phyloP scores from a whole-genome alignment of 2,888 invertebrate species.

The Automeris io region DNA sequence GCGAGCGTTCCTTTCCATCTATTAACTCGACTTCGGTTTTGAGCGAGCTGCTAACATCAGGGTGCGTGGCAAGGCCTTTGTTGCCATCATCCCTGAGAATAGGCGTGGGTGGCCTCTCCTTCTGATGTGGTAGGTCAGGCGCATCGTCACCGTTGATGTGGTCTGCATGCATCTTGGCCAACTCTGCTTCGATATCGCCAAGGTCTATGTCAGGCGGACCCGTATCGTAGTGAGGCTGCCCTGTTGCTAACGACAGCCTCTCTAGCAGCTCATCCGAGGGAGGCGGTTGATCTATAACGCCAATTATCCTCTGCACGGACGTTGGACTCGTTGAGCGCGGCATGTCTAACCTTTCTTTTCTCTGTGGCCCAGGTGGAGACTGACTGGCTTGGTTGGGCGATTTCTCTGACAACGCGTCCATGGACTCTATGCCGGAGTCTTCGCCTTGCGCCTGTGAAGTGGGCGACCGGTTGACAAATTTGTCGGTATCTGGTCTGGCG shows the following conservation, averaged over 20 bases:
- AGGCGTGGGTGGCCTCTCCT: conserved; percentile 21
- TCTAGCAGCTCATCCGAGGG: conserved; percentile 50
- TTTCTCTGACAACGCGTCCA: conserved; percentile 95
- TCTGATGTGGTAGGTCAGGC: conserved; percentile 23
- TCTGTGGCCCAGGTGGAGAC: conserved; percentile 78
- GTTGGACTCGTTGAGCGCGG: conserved; percentile 60
- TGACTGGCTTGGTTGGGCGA: conserved; percentile 91
- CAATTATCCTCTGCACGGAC: conserved; percentile 68
- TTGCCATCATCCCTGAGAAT: conserved; percentile 17
- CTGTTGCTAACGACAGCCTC: conserved; percentile 38
- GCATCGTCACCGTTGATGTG: conserved; percentile 58
- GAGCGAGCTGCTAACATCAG: conserved; percentile 11
- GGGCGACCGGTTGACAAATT: conserved; percentile 64
- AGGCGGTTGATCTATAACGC: conserved; percentile 47
- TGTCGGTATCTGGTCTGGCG: conserved; percentile 39
- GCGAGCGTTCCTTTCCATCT: conserved; percentile 10
- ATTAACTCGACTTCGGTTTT: conserved; percentile 10
- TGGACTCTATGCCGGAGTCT: conserved; percentile 94
- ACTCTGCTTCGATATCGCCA: conserved; percentile 82
- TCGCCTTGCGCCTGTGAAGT: conserved; percentile 82
- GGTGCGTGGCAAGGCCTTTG: conserved; percentile 14
- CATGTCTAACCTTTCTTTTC: conserved; percentile 63
- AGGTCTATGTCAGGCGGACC: conserved; percentile 70
- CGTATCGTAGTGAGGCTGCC: conserved; percentile 47
- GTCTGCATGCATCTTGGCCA: conserved; percentile 80